A percentile compares a stretch with the other conserved stretches of the same genome.
Evolutionary conservation across 2,888 invertebrate species (phyloP).

Genomic region (Melinopterus prodromus): DNA sequence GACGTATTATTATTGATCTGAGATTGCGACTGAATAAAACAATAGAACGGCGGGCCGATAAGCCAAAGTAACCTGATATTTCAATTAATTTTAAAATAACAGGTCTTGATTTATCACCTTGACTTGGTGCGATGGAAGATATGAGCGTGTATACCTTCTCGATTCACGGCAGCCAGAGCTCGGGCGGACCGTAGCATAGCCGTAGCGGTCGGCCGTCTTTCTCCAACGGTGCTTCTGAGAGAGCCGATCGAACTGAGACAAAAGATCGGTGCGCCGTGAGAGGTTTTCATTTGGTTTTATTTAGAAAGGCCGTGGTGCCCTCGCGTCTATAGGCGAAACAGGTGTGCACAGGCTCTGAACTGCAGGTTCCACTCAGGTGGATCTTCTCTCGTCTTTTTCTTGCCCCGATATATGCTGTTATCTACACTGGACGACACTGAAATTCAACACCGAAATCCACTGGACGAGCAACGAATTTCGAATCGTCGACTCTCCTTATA

Average conservation of each 20-base stretch:
- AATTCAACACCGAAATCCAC: constrained; percentile 4
- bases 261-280: constrained; percentile 31
- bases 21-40: constrained; percentile 50
- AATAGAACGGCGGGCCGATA: constrained; percentile 52
- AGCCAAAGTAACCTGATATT: constrained; percentile 57
- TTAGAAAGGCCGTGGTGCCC: constrained; percentile 48
- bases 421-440: constrained; percentile 21
- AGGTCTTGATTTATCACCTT: constrained; percentile 57
- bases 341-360: constrained; percentile 33
- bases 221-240: constrained; percentile 56
- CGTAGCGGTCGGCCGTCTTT: constrained; percentile 58
- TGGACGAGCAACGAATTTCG: neutral
- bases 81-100: constrained; percentile 59
- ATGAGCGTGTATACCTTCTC: constrained; percentile 54
- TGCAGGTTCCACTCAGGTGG: constrained; percentile 37
- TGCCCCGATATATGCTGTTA: constrained; percentile 9
- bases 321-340: constrained; percentile 46
- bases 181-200: constrained; percentile 43
- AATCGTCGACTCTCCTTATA: too few species aligned
- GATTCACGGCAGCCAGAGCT: constrained; percentile 60
- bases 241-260: constrained; percentile 28
- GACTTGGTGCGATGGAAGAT: constrained; percentile 60
- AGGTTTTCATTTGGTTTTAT: constrained; percentile 38
- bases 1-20: constrained; percentile 41
- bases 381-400: constrained; percentile 18